Evolutionary conservation across 2,888 invertebrate genomes (phyloP).

Genomic region (Arge pagana): DNA sequence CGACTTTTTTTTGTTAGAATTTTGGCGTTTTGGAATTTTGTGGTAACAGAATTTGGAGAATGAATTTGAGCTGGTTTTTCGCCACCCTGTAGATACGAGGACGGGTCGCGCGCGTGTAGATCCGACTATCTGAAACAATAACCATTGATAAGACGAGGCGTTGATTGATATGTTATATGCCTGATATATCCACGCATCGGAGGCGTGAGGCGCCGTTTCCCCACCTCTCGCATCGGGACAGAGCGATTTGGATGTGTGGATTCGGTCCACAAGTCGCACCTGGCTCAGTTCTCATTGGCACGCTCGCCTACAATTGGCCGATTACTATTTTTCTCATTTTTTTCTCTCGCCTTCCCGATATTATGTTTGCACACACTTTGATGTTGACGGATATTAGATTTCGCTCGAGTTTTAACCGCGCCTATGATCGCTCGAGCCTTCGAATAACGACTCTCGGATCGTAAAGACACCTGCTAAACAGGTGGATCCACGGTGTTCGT

Average conservation of each 20-base stretch:
- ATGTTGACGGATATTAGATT: slow-evolving; percentile 24
- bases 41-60: too few relatives aligned
- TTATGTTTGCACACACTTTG: slow-evolving; percentile 35
- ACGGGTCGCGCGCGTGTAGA: not conserved
- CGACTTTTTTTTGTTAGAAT: too few relatives aligned
- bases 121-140: slow-evolving; percentile 12
- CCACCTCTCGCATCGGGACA: not conserved
- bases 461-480: too few relatives aligned
- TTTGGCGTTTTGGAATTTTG: too few relatives aligned
- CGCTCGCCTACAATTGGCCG: slow-evolving; percentile 38
- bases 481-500: too few relatives aligned
- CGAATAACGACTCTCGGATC: too few relatives aligned
- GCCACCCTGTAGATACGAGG: too few relatives aligned
- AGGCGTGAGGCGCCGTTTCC: not conserved
- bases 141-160: slow-evolving; percentile 23
- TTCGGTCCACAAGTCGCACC: slow-evolving; percentile 29
- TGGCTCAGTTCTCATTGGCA: slow-evolving; percentile 43
- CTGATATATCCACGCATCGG: too few relatives aligned
- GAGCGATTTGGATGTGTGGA: too few relatives aligned
- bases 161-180: slow-evolving; percentile 23
- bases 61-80: too few relatives aligned
- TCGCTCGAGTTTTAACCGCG: slow-evolving; percentile 3
- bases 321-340: too few relatives aligned
- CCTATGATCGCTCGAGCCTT: too few relatives aligned
- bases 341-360: slow-evolving; percentile 27